Conservation (phyloP, 2,797 vertebrate species). For the Micrastur ruficollis region DNA sequence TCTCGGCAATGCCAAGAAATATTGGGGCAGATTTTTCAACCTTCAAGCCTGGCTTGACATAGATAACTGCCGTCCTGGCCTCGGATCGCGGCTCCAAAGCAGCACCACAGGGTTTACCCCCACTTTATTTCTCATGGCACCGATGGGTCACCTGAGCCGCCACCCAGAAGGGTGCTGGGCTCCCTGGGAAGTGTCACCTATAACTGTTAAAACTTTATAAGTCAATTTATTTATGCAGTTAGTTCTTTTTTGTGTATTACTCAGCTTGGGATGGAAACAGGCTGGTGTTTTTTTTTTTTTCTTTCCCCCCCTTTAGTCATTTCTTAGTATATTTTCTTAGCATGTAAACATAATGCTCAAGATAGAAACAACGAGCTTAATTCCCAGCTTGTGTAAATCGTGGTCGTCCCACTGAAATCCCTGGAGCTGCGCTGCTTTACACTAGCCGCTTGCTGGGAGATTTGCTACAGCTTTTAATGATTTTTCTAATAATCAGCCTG, state of each 20-base stretch:
- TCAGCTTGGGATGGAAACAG: neutral
- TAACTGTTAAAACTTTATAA: neutral
- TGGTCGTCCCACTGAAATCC: neutral
- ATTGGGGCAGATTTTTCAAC: neutral
- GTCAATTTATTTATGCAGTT: neutral
- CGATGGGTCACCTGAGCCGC: fast-evolving
- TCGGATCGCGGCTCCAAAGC: neutral
- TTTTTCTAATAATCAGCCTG: neutral
- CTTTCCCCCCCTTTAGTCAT: neutral
- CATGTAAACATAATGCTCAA: fast-evolving
- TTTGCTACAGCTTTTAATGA: neutral
- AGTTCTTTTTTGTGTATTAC: neutral
- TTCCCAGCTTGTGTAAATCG: neutral
- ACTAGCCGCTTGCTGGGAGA: neutral
- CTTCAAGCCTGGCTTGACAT: neutral
- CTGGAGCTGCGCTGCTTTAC: neutral
- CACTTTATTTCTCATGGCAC: neutral
- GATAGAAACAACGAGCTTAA: neutral
- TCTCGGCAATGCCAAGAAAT: neutral
- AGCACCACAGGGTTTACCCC: neutral
- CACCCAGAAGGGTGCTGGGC: neutral
- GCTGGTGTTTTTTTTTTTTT: neutral
- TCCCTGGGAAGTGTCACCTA: neutral
- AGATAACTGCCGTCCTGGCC: fast-evolving
- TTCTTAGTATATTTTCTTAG: neutral